phyloP scores from a whole-genome alignment of 2,888 invertebrate genomes.

The Melipona beecheii region DNA sequence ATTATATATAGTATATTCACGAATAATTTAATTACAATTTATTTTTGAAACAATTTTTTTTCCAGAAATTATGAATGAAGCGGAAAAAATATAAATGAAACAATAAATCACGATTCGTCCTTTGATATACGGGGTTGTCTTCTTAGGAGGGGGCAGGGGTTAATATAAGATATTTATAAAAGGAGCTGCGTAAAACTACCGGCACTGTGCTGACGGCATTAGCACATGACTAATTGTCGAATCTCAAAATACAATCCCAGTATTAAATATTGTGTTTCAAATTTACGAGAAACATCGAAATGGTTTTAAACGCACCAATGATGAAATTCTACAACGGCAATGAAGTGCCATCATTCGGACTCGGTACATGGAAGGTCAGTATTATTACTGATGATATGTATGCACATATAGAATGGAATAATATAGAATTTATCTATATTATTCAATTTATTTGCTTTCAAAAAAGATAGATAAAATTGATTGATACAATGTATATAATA shows the following conservation, averaged over 20 bases:
- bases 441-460: too few species aligned
- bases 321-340: conserved; percentile 84
- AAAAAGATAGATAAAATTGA: background rate
- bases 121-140: conserved; percentile 23
- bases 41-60: background rate
- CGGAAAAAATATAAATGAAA: background rate
- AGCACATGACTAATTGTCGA: background rate
- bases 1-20: background rate
- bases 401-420: too few species aligned
- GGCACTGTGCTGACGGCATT: conserved; percentile 20
- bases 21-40: background rate
- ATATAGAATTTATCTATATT: background rate
- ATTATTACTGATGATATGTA: background rate
- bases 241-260: background rate
- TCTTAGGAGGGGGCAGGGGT: background rate
- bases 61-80: background rate
- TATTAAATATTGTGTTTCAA: background rate
- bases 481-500: background rate
- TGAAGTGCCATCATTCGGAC: conserved; percentile 84
- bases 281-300: conserved; percentile 40
- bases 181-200: conserved; percentile 15
- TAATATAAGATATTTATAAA: conserved; percentile 55
- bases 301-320: conserved; percentile 78
- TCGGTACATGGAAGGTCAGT: conserved; percentile 86
- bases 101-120: background rate